Conservation (phyloP, 2,113 vertebrate genomes). For the Vulpes vulpes region DNA sequence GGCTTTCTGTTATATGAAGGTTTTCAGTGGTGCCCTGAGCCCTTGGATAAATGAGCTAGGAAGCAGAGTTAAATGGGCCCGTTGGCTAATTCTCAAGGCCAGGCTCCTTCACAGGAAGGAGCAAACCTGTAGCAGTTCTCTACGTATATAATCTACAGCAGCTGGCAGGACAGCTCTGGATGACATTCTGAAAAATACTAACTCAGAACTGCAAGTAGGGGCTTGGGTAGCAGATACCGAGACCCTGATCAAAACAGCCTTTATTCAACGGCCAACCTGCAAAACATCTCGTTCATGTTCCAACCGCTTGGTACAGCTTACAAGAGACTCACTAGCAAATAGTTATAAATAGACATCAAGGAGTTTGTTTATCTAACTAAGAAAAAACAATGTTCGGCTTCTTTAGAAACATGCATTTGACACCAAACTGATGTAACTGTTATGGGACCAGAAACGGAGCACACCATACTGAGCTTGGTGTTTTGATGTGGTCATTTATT, state of each 20-base stretch:
- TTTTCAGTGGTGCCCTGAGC: background rate
- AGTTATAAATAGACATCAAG: conserved; percentile 45
- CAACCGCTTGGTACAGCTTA: background rate
- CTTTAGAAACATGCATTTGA: conserved; percentile 45
- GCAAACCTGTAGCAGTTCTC: background rate
- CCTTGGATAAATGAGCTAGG: background rate
- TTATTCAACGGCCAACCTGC: background rate
- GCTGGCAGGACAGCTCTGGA: background rate
- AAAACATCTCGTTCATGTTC: background rate
- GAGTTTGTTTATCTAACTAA: conserved; percentile 57
- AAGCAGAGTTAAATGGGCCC: background rate
- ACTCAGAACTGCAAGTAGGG: background rate
- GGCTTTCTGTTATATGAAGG: conserved; percentile 60
- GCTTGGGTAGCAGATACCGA: background rate
- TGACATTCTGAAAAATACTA: background rate
- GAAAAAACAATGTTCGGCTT: conserved; percentile 42
- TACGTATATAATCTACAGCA: background rate
- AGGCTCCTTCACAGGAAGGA: background rate
- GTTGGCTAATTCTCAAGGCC: conserved; percentile 11
- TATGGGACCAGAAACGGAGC: background rate
- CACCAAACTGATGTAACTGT: background rate
- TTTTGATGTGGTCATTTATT: conserved; percentile 60
- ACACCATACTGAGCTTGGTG: background rate
- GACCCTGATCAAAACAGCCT: background rate
- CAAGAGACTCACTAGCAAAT: background rate